Conservation (phyloP, 2,888 invertebrate genomes). For the Dolomedes plantarius region DNA sequence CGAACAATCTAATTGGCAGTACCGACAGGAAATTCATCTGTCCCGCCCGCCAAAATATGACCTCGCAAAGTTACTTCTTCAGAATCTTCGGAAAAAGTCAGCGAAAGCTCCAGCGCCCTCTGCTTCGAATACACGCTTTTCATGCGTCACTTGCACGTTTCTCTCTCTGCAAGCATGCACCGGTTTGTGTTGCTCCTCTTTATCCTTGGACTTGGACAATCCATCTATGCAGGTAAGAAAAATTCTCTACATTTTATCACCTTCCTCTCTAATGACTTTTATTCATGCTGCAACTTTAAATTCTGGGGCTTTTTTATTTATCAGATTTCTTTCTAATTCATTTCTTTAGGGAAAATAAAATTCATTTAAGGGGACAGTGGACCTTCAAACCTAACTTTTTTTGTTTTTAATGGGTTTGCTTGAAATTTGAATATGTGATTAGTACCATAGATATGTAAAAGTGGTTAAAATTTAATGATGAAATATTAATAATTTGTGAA, state of each 20-base stretch:
- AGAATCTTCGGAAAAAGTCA: background rate
- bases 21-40: constrained; percentile 21
- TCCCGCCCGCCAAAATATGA: constrained; percentile 7
- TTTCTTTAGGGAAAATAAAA: no score
- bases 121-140: background rate
- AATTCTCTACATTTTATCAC: background rate
- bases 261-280: no score
- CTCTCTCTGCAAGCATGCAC: constrained; percentile 21
- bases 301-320: no score
- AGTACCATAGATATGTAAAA: no score
- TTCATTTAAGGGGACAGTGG: no score
- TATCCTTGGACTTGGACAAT: constrained; percentile 23
- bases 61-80: background rate
- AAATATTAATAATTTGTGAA: no score
- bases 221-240: constrained; percentile 24
- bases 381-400: no score
- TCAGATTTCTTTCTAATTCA: no score
- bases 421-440: no score
- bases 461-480: no score
- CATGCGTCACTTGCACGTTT: constrained; percentile 19
- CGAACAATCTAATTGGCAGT: background rate
- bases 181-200: constrained; percentile 16
- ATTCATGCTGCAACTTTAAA: no score
- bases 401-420: no score
- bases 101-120: background rate